Conservation (phyloP, 2,888 invertebrate genomes). For the Neoaliturus tenellus region DNA sequence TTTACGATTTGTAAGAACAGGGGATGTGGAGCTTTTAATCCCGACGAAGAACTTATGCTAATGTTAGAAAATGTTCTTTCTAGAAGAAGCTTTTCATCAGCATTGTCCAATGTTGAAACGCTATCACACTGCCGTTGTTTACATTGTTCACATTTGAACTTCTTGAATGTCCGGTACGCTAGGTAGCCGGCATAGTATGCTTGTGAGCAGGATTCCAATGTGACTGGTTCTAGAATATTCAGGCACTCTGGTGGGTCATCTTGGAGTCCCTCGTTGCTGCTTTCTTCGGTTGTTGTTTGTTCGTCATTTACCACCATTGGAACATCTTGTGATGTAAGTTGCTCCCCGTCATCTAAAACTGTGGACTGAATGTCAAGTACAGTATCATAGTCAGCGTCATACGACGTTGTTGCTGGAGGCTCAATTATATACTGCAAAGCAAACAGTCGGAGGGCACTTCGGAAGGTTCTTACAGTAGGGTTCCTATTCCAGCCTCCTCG, state of each 20-base stretch:
- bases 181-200: constrained; percentile 58
- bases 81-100: background rate
- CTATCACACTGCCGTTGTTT: background rate
- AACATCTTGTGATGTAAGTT: background rate
- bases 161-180: constrained; percentile 29
- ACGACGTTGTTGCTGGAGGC: constrained; percentile 32
- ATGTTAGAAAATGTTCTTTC: too few species aligned
- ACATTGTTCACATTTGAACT: constrained; percentile 52
- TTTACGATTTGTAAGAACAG: too few species aligned
- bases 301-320: background rate
- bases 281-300: background rate
- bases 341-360: background rate
- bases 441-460: background rate
- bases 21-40: too few species aligned
- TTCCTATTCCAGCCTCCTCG: constrained; percentile 64
- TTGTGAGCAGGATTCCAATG: constrained; percentile 54
- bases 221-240: background rate
- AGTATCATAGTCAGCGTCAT: constrained; percentile 52
- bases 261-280: background rate
- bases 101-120: background rate
- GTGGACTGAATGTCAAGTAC: constrained; percentile 16
- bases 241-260: background rate
- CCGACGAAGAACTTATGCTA: too few species aligned
- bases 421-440: constrained; percentile 11
- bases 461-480: constrained; percentile 60